Base-by-base conservation (phyloP, 1,140 invertebrate genomes). In the Ctenoplectra terminalis region DNA sequence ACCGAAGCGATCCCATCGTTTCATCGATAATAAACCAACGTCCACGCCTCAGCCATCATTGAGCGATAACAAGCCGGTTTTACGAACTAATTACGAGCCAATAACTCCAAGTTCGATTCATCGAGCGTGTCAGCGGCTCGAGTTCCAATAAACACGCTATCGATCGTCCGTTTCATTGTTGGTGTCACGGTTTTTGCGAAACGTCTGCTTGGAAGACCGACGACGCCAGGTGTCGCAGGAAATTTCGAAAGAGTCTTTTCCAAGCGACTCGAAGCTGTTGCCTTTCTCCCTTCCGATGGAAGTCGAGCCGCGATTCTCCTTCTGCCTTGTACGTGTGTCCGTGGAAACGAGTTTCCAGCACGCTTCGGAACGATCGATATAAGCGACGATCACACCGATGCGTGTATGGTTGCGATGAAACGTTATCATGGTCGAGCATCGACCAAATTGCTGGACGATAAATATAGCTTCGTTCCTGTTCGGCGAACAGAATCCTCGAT, bases 261-360 rank as follows among this genome's bases (percentile, higher is more conserved):
- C 20, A 5, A 17, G 26, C n/a, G 26, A 23, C 26, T 13, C 6
- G 29, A 34, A n/a, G 1, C 17, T 5, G 34, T n/a, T 56, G 52
- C 74, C 85, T 87, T 86, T 86, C 84, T 86, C 80, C 71, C 84
- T 86, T 56, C 80, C 83, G 72, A 82, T 63, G 79, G 73, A 54
- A 80, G 50, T 74, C 67, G 54, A 56, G 13, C 63, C 66, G 52
- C 66, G 48, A 64, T 66, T 29, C 58, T 60, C 31, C 20, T 63
- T 63, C 56, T 67, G 37, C 77, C n/a, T 66, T 31, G 20, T 37
- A 26, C 40, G 17, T 50, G 29, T 34, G 17, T 48, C 37, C n/a
- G 7, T 78, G 37, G 50, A 56, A 67, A 75, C 72, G 31, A 31
- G 73, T 76, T 77, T 67, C 40, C 77, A 37, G n/a, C 63, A 34